Evolutionary conservation across 2,888 invertebrate species (phyloP).

Genomic region (Cenopis cana): DNA sequence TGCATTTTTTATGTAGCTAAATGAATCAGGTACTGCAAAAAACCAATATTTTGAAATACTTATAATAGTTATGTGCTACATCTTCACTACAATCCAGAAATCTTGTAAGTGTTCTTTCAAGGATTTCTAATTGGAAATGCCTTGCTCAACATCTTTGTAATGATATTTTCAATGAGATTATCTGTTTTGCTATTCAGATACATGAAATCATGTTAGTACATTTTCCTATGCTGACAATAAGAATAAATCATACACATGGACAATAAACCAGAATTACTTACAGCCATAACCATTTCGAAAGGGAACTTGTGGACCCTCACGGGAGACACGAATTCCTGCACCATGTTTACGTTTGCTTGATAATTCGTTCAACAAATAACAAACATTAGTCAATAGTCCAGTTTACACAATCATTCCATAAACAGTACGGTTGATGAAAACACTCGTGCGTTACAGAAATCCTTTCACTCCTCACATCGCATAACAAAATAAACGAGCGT

Average conservation of each 20-base stretch:
- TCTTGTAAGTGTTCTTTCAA: neutral
- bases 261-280: conserved; percentile 81
- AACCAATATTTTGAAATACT: too few species aligned
- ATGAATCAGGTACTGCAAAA: neutral
- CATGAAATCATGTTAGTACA: neutral
- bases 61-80: neutral
- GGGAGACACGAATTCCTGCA: conserved; percentile 97
- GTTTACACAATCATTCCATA: conserved; percentile 70
- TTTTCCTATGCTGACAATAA: neutral
- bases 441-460: conserved; percentile 48
- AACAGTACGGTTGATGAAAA: conserved; percentile 47
- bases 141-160: neutral
- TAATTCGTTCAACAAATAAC: conserved; percentile 53
- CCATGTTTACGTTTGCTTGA: conserved; percentile 87
- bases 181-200: neutral
- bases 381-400: conserved; percentile 62
- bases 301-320: conserved; percentile 97
- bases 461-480: conserved; percentile 68
- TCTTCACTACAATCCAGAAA: neutral
- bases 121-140: neutral
- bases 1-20: neutral
- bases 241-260: neutral
- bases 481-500: conserved; percentile 66
- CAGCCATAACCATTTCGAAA: conserved; percentile 98
- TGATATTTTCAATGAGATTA: neutral